Base-by-base conservation (phyloP, 2,113 vertebrate species). In the Mustela nigripes region DNA sequence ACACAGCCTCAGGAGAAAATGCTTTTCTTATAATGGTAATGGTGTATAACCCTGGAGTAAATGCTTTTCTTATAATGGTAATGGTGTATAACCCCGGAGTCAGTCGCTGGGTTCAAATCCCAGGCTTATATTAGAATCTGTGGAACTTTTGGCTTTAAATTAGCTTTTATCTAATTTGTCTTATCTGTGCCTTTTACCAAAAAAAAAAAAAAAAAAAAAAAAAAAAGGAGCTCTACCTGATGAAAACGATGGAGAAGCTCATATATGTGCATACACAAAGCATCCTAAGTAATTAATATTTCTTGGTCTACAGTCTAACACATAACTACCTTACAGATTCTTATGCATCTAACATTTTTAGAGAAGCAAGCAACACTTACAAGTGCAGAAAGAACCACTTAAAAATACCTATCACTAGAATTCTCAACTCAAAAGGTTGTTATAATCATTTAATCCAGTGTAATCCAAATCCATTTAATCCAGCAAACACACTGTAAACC, bases 361-460 rank as follows among this genome's bases (percentile, higher is more conserved):
- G 56, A 69, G 22, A 94, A 63, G 74, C 48, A 48, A 67, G 48
- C 81, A 62, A 28, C 69, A 62, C 48, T 94, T 91, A 69, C n/a
- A 42, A 96, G 94, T 36, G 58, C 39, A 69, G 69, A 80, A 95
- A 84, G 60, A 80, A 71, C 15, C 89, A 91, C 48, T 67, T 39
- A 53, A 8, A 87, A 36, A 90, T n/a, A 87, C 58, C 94, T 36
- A 26, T 89, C 50, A 89, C 67, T 28, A 67, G 42, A 82, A 93
- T 63, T 53, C 16, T 39, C 74, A 78, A 24, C 26, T 76, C 33
- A 28, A 80, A 92, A 50, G 28, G 14, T 42, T n/a, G 67, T 48
- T 94, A 60, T n/a, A 53, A 45, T 60, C 76, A 45, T 28, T 82
- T 78, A 87, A 87, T 22, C 67, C 19, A 62, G n/a, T 9, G 28